Conservation (phyloP, 2,797 vertebrate species). For the Spinus olivaceus region DNA sequence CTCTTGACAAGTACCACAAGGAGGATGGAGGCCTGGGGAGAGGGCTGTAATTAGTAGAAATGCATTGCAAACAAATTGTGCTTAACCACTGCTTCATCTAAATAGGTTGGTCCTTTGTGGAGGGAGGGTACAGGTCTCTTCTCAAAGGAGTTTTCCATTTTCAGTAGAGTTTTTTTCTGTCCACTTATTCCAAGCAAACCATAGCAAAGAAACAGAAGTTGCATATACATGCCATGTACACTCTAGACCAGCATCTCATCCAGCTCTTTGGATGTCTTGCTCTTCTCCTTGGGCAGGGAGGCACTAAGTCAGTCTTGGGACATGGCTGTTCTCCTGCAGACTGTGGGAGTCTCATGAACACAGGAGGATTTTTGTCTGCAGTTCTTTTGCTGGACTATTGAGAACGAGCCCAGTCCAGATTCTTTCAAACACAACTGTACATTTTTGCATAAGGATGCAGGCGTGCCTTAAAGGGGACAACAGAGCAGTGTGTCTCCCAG, state of each 20-base stretch:
- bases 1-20: background rate
- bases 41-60: background rate
- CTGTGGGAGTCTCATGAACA: background rate
- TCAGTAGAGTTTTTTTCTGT: background rate
- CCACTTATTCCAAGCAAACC: background rate
- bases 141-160: background rate
- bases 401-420: background rate
- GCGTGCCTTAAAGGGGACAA: background rate
- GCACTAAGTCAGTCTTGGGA: background rate
- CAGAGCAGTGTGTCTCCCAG: background rate
- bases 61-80: background rate
- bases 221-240: background rate
- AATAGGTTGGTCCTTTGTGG: background rate
- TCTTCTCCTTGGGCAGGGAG: background rate
- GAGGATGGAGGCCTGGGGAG: background rate
- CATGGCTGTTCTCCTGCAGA: accelerated
- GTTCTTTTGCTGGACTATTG: background rate
- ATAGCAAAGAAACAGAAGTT: background rate
- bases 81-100: background rate
- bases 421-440: background rate
- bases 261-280: background rate
- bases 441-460: background rate
- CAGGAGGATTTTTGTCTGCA: background rate
- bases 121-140: background rate
- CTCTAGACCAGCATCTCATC: background rate